These are phyloP conservation scores for Festucalex cinctus DNA, from an alignment of 2,113 vertebrate species.

Conservation along the genomic window DNA sequence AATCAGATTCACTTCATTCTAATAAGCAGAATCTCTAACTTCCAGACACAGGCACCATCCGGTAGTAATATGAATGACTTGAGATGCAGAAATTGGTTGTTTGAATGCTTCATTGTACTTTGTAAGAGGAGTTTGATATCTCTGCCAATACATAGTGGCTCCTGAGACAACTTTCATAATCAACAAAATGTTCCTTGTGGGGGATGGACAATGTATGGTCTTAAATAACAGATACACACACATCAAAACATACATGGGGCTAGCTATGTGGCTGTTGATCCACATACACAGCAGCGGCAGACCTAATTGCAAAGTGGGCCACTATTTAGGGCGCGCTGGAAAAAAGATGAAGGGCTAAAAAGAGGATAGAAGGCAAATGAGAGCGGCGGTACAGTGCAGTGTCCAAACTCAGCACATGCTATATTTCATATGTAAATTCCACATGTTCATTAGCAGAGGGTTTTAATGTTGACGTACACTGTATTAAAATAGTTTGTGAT, in stretches of 20 bases:
- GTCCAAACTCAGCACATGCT: slow-evolving; percentile 4
- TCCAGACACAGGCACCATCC: background rate
- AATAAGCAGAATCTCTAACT: background rate
- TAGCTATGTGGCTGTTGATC: slow-evolving; percentile 10
- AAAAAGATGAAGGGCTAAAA: slow-evolving; percentile 41
- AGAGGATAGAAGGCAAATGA: slow-evolving; percentile 28
- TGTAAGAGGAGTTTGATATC: background rate
- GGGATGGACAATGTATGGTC: background rate
- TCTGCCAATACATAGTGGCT: background rate
- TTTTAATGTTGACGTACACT: background rate
- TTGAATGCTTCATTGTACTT: too few relatives aligned
- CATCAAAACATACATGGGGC: slow-evolving; percentile 5
- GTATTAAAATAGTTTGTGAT: background rate
- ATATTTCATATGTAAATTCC: slow-evolving; percentile 1
- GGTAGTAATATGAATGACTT: too few relatives aligned
- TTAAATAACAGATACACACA: slow-evolving; percentile 1
- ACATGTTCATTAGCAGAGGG: background rate
- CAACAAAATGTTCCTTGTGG: background rate
- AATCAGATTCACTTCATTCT: background rate
- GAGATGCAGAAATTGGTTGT: background rate
- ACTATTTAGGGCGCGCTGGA: slow-evolving; percentile 56
- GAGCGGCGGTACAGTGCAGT: slow-evolving; percentile 11
- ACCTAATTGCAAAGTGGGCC: slow-evolving; percentile 68
- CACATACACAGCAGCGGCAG: slow-evolving; percentile 30
- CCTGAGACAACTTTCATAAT: background rate